Evolutionary conservation across 2,888 invertebrate genomes (phyloP).

Genomic region (Drosophila emarginata): DNA sequence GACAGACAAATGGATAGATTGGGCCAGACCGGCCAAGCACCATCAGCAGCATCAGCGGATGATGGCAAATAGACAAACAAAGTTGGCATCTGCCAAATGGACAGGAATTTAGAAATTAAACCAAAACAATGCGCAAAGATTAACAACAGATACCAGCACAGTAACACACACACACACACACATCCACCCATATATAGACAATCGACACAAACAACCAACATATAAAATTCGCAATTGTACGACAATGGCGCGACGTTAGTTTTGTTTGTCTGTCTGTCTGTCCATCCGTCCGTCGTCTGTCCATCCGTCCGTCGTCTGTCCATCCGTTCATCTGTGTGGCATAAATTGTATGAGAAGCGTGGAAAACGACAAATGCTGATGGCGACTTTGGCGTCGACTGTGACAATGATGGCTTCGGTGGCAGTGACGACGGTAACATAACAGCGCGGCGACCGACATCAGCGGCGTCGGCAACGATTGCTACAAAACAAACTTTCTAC

Average conservation of each 20-base stretch:
- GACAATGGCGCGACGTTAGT: slow-evolving; percentile 43
- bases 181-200: slow-evolving; percentile 10
- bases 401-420: slow-evolving; percentile 37
- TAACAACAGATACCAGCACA: slow-evolving; percentile 60
- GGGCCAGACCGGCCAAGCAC: background rate
- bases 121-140: slow-evolving; percentile 74
- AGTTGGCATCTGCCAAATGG: slow-evolving; percentile 63
- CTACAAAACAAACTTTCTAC: slow-evolving; percentile 35
- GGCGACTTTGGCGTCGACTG: slow-evolving; percentile 38
- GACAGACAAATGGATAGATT: background rate
- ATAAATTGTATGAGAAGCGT: slow-evolving; percentile 65
- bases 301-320: slow-evolving; percentile 17
- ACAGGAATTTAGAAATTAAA: slow-evolving; percentile 69
- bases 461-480: slow-evolving; percentile 56
- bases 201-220: slow-evolving; percentile 36
- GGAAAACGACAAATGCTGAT: slow-evolving; percentile 48
- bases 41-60: slow-evolving; percentile 21
- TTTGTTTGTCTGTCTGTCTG: slow-evolving; percentile 21
- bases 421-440: slow-evolving; percentile 33
- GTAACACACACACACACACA: slow-evolving; percentile 18
- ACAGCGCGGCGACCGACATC: slow-evolving; percentile 42
- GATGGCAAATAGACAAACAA: slow-evolving; percentile 53
- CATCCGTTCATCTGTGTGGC: slow-evolving; percentile 35
- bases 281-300: slow-evolving; percentile 28
- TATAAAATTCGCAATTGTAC: slow-evolving; percentile 55